These are phyloP conservation scores for Campoplex nolae DNA, from an alignment of 2,888 invertebrate genomes.

Conservation along the genomic window DNA sequence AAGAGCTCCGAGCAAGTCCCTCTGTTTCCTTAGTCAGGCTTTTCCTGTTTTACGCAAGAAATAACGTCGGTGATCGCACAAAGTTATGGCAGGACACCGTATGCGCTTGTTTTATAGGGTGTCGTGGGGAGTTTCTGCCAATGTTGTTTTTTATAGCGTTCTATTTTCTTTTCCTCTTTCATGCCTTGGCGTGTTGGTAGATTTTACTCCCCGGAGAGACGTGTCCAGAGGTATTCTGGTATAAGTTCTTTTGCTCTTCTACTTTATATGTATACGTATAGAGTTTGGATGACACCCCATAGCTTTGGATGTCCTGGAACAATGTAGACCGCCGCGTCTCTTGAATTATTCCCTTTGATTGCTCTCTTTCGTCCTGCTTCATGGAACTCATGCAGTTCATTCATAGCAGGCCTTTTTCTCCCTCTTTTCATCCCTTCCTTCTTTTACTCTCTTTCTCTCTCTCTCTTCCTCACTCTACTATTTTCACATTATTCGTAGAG, in stretches of 20 bases:
- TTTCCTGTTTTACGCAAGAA: conserved; percentile 34
- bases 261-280: conserved; percentile 23
- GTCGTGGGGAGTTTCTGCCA: conserved; percentile 15
- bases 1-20: conserved; percentile 14
- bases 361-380: conserved; percentile 82
- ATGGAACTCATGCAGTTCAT: conserved; percentile 67
- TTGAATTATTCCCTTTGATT: conserved; percentile 85
- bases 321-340: conserved; percentile 80
- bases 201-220: conserved; percentile 55
- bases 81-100: conserved; percentile 54
- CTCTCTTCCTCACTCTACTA: not conserved
- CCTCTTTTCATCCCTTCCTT: conserved; percentile 49
- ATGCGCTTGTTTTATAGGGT: conserved; percentile 46
- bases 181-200: conserved; percentile 23
- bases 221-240: conserved; percentile 61
- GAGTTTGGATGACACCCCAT: conserved; percentile 29
- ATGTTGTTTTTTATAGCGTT: conserved; percentile 57
- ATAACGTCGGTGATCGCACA: conserved; percentile 51
- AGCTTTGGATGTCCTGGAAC: conserved; percentile 74
- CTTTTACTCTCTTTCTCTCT: not conserved
- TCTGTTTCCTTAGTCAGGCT: conserved; percentile 7
- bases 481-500: conserved; percentile 18
- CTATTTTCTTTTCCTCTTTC: conserved; percentile 21
- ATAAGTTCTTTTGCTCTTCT: conserved; percentile 31
- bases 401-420: conserved; percentile 50